Evolutionary conservation across 2,113 vertebrate species (phyloP).

Genomic region (Brachyhypopomus occidentalis): DNA sequence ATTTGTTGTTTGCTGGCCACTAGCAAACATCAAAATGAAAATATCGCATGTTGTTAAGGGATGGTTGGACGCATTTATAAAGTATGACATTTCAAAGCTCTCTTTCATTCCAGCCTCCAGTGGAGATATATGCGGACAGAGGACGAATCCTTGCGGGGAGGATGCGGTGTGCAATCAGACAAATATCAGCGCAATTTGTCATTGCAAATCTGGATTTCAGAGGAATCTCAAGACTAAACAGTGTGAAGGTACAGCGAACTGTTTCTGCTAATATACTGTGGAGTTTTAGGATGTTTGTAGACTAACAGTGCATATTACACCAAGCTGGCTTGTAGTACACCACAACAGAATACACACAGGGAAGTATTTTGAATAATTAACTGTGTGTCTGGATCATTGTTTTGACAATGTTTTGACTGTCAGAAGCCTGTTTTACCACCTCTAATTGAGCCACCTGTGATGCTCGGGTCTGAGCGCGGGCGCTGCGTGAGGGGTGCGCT

Average conservation of each 20-base stretch:
- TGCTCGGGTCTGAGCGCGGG: background rate
- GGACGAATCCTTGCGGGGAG: constrained; percentile 90
- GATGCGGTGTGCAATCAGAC: constrained; percentile 93
- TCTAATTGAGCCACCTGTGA: background rate
- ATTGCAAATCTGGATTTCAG: constrained; percentile 92
- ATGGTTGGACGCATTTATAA: constrained; percentile 26
- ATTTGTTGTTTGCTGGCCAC: constrained; percentile 10
- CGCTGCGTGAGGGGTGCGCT: background rate
- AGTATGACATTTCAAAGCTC: constrained; percentile 57
- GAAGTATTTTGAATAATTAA: background rate
- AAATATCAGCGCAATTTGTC: constrained; percentile 84
- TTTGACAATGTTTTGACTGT: background rate
- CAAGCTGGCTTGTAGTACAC: background rate
- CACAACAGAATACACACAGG: background rate
- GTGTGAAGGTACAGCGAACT: constrained; percentile 86
- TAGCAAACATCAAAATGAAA: constrained; percentile 14
- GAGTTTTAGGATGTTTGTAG: background rate
- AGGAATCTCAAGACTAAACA: constrained; percentile 84
- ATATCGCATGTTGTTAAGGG: constrained; percentile 15
- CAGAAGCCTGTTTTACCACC: background rate
- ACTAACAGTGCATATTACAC: background rate
- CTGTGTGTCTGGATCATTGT: background rate
- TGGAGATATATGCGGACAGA: constrained; percentile 87
- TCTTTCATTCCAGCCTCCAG: constrained; percentile 75
- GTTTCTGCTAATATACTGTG: constrained; percentile 16